Percentiles rank a stretch among this genome's conserved stretches.
Evolutionary conservation across 2,113 vertebrate species (phyloP).

Genomic region (Cynoglossus semilaevis): DNA sequence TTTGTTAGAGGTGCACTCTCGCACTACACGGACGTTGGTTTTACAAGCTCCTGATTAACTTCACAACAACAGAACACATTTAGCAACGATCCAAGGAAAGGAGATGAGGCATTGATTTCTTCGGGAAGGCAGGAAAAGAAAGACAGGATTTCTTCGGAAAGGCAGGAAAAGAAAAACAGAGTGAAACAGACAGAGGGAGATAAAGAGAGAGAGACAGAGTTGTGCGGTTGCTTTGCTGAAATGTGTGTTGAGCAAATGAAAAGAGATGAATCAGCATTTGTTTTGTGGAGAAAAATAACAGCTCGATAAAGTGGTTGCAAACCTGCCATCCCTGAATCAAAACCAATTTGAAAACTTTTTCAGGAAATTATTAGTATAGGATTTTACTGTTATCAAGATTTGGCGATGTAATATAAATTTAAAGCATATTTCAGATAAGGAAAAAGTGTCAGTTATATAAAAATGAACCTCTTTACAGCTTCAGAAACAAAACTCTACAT

Average conservation of each 20-base stretch:
- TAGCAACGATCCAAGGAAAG: conserved; percentile 10
- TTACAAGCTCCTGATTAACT: conserved; percentile 29
- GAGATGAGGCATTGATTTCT: conserved; percentile 1
- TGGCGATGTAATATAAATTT: too few species aligned
- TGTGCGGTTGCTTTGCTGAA: conserved; percentile 41
- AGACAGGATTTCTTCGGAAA: too few species aligned
- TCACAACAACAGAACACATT: conserved; percentile 1
- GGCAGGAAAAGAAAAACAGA: conserved; percentile 13
- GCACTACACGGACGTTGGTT: conserved; percentile 9
- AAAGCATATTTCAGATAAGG: too few species aligned
- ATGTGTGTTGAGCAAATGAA: conserved; percentile 17
- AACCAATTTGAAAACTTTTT: conserved; percentile 43
- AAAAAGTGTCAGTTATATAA: too few species aligned
- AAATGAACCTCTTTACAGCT: too few species aligned
- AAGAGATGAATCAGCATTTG: conserved; percentile 54
- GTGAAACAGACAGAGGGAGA: conserved; percentile 8
- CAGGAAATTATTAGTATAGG: too few species aligned
- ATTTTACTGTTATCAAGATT: too few species aligned
- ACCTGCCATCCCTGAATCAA: conserved; percentile 7
- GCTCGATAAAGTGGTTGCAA: conserved; percentile 37
- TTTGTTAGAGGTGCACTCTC: conserved; percentile 7
- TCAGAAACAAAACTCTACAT: too few species aligned
- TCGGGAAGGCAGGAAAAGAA: too few species aligned
- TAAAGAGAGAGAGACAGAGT: conserved; percentile 25
- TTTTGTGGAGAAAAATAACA: conserved; percentile 54